These are phyloP conservation scores for Lepidochitona cinerea DNA, from an alignment of 2,888 invertebrate species.

Conservation along the genomic window DNA sequence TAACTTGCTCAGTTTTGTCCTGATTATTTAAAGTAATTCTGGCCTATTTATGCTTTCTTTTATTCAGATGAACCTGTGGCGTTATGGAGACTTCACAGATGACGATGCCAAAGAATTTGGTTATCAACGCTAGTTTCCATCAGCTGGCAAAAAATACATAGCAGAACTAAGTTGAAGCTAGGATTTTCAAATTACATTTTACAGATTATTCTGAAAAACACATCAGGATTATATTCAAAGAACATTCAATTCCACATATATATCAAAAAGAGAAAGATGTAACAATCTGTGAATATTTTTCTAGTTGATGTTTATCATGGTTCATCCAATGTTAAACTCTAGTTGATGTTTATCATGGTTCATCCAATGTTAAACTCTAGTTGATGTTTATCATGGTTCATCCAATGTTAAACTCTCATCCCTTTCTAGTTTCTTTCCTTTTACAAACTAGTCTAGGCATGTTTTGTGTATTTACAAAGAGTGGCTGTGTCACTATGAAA, in stretches of 20 bases:
- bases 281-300: neutral
- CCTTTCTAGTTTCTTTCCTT: too few relatives aligned
- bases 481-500: too few relatives aligned
- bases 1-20: neutral
- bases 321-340: too few relatives aligned
- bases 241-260: neutral
- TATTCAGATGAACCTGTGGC: slow-evolving; percentile 90
- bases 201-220: too few relatives aligned
- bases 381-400: too few relatives aligned
- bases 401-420: too few relatives aligned
- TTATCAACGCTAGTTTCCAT: slow-evolving; percentile 40
- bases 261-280: slow-evolving; percentile 1
- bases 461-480: too few relatives aligned
- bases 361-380: too few relatives aligned
- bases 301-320: too few relatives aligned
- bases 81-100: slow-evolving; percentile 98
- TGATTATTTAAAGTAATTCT: neutral
- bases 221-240: neutral
- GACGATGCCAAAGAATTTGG: slow-evolving; percentile 88
- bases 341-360: too few relatives aligned
- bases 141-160: slow-evolving; percentile 2
- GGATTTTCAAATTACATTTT: slow-evolving; percentile 25
- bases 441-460: too few relatives aligned
- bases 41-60: neutral
- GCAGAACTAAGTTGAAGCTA: slow-evolving; percentile 43